Percentiles rank a stretch among this genome's conserved stretches.
Conservation (phyloP, 1,140 invertebrate species). For the Caerostris darwini region DNA sequence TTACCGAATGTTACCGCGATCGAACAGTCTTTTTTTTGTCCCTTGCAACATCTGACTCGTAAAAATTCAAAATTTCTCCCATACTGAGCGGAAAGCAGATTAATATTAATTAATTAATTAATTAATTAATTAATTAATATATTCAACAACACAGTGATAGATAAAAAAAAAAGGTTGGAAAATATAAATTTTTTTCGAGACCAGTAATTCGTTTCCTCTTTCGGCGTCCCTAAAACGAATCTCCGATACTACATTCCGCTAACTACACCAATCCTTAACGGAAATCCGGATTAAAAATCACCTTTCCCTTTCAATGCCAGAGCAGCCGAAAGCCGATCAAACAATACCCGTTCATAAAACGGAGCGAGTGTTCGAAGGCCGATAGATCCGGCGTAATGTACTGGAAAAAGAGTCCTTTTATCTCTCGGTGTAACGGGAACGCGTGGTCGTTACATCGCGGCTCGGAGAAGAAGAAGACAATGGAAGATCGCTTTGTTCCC, state of each 20-base stretch:
- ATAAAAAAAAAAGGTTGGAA: constrained; percentile 16
- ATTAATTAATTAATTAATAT: no score
- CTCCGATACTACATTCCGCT: constrained; percentile 60
- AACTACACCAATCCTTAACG: constrained; percentile 52
- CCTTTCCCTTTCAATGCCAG: constrained; percentile 50
- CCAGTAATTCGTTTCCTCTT: constrained; percentile 22
- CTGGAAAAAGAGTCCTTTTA: constrained; percentile 70
- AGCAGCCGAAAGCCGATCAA: constrained; percentile 65
- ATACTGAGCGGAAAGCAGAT: constrained; percentile 15
- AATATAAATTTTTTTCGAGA: not conserved
- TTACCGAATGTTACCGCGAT: not conserved
- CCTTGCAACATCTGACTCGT: not conserved
- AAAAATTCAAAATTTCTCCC: not conserved
- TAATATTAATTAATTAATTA: constrained; percentile 41
- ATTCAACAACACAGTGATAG: not conserved
- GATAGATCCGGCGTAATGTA: constrained; percentile 73
- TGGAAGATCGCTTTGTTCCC: constrained; percentile 60
- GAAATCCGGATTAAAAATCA: constrained; percentile 75
- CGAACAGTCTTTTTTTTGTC: not conserved
- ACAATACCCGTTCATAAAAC: constrained; percentile 71
- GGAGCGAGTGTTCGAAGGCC: constrained; percentile 71
- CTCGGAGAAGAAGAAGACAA: constrained; percentile 52
- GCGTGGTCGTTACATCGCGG: constrained; percentile 59
- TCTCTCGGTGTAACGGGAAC: constrained; percentile 60
- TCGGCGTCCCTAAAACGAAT: constrained; percentile 29